Percentiles rank a stretch among this genome's conserved stretches.
phyloP scores from a whole-genome alignment of 1,140 invertebrate genomes.

The Dendroctonus valens region DNA sequence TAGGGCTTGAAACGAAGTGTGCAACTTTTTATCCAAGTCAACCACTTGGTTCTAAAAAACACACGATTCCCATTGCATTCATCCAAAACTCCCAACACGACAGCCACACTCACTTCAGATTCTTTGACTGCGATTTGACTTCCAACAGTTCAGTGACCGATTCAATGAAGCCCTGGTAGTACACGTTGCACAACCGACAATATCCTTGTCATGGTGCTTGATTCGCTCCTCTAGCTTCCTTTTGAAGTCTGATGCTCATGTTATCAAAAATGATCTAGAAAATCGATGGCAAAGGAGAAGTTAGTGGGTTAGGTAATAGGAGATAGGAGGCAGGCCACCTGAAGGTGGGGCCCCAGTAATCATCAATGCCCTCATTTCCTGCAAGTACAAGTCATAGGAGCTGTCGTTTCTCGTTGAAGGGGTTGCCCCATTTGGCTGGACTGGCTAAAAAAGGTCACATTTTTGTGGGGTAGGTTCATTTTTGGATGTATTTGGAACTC shows the following conservation, averaged over 20 bases:
- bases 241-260: slow-evolving; percentile 75
- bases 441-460: too few relatives aligned
- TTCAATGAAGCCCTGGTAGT: slow-evolving; percentile 97
- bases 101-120: slow-evolving; percentile 69
- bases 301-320: neutral
- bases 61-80: slow-evolving; percentile 1
- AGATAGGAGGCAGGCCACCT: slow-evolving; percentile 53
- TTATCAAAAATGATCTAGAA: slow-evolving; percentile 81
- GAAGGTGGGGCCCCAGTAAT: slow-evolving; percentile 88
- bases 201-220: slow-evolving; percentile 94
- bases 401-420: slow-evolving; percentile 14
- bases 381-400: slow-evolving; percentile 65
- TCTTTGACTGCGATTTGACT: slow-evolving; percentile 88
- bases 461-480: too few relatives aligned
- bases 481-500: too few relatives aligned
- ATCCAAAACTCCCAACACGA: neutral
- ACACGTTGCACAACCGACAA: slow-evolving; percentile 95
- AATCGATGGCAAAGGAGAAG: neutral
- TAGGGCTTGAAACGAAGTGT: slow-evolving; percentile 58
- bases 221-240: slow-evolving; percentile 89
- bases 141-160: slow-evolving; percentile 92
- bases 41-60: slow-evolving; percentile 59
- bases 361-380: slow-evolving; percentile 88
- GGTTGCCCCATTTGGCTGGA: neutral
- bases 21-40: slow-evolving; percentile 60